phyloP scores from a whole-genome alignment of 2,113 vertebrate species.

The Pseudorectes ferrugineus region DNA sequence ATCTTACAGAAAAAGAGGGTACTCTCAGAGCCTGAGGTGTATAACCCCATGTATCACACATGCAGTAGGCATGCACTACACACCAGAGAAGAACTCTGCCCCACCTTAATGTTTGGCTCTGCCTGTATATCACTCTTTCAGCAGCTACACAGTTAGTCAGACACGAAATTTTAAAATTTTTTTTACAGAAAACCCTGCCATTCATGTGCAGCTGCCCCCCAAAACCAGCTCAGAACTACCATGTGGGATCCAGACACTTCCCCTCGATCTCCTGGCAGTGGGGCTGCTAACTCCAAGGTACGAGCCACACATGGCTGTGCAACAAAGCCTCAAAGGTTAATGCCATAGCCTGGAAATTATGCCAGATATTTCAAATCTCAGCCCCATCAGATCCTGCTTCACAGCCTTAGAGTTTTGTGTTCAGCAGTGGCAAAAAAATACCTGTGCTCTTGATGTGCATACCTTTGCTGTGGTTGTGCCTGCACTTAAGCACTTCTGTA shows the following conservation, averaged over 20 bases:
- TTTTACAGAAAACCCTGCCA: neutral
- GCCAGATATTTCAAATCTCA: neutral
- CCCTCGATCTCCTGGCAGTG: accelerated
- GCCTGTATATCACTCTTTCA: neutral
- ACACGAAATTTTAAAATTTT: neutral
- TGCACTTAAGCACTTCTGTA: neutral
- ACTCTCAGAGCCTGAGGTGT: neutral
- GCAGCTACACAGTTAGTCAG: neutral
- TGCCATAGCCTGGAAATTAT: neutral
- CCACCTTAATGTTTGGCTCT: neutral
- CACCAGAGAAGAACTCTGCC: neutral
- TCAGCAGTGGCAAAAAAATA: neutral
- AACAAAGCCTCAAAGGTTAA: neutral
- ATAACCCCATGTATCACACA: neutral
- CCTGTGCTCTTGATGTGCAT: neutral
- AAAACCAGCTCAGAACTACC: neutral
- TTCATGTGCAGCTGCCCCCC: neutral
- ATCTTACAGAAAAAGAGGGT: neutral
- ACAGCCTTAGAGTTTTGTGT: neutral
- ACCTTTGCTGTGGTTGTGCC: neutral
- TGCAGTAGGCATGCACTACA: neutral
- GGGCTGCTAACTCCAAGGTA: neutral
- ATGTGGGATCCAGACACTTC: neutral
- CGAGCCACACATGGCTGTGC: accelerated
- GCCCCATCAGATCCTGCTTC: neutral